phyloP scores from a whole-genome alignment of 1,140 invertebrate species.

The Drosophila nebulosa region DNA sequence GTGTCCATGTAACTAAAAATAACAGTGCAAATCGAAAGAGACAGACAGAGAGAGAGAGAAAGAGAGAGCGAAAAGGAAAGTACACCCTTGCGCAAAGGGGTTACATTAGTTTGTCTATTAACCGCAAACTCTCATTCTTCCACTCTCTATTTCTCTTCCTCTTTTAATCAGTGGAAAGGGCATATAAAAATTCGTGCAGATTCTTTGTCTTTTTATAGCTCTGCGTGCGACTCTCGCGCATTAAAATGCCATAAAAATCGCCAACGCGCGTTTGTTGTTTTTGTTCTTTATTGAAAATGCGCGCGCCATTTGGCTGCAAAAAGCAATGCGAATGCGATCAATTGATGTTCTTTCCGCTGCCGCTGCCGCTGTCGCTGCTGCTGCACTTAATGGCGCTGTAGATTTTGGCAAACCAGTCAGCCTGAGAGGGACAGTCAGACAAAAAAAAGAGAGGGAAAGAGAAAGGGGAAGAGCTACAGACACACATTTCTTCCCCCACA shows the following conservation, averaged over 20 bases:
- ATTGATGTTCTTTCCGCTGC: slow-evolving; percentile 10
- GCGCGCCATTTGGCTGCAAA: slow-evolving; percentile 31
- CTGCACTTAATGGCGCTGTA: slow-evolving; percentile 60
- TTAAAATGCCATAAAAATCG: slow-evolving; percentile 77
- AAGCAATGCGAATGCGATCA: slow-evolving; percentile 35
- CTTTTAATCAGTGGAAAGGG: too few species aligned
- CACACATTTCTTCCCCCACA: slow-evolving; percentile 29
- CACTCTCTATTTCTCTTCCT: too few species aligned
- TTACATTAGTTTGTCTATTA: neutral
- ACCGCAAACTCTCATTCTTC: too few species aligned
- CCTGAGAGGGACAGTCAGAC: slow-evolving; percentile 1
- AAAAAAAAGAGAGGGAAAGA: slow-evolving; percentile 5
- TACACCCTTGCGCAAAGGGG: neutral
- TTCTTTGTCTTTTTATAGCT: slow-evolving; percentile 18
- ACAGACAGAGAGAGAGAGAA: neutral
- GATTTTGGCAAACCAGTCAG: slow-evolving; percentile 48
- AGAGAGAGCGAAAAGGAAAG: slow-evolving; percentile 3
- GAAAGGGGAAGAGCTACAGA: slow-evolving; percentile 9
- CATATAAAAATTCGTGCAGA: neutral
- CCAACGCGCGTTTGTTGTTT: slow-evolving; percentile 40
- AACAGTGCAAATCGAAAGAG: slow-evolving; percentile 23
- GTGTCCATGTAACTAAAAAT: slow-evolving; percentile 69
- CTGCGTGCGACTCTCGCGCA: slow-evolving; percentile 48
- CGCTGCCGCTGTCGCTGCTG: slow-evolving; percentile 10
- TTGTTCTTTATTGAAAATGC: slow-evolving; percentile 28